Conservation (phyloP, 2,113 vertebrate species). For the Antechinus stuartii region DNA sequence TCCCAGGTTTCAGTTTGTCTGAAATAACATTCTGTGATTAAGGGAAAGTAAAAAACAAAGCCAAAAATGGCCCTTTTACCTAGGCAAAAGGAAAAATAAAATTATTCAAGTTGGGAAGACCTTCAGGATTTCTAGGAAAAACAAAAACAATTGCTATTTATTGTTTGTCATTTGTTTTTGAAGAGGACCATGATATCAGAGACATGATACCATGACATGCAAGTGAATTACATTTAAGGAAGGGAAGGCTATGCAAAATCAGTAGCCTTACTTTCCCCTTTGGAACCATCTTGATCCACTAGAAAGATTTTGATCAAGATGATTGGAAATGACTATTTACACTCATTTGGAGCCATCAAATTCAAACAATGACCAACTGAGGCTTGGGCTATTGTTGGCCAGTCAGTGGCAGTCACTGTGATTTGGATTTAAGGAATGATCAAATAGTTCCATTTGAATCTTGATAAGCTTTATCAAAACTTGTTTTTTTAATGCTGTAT, state of each 20-base stretch:
- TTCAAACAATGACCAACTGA: neutral
- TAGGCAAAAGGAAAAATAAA: neutral
- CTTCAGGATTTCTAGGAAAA: neutral
- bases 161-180: too few relatives aligned
- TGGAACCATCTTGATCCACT: too few relatives aligned
- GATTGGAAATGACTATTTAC: neutral
- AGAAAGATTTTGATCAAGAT: too few relatives aligned
- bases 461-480: neutral
- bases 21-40: neutral
- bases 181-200: too few relatives aligned
- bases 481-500: neutral
- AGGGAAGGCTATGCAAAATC: too few relatives aligned
- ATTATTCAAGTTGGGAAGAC: neutral
- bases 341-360: neutral
- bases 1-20: neutral
- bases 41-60: neutral
- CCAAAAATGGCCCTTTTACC: neutral
- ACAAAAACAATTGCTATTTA: neutral
- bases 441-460: neutral
- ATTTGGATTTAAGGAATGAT: too few relatives aligned
- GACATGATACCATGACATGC: too few relatives aligned
- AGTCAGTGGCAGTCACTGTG: neutral
- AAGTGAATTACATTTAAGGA: too few relatives aligned
- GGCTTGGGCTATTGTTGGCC: neutral
- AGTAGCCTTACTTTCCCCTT: too few relatives aligned